Evolutionary conservation across 2,797 vertebrate genomes (phyloP), one percentile per base, ranked within the genome.

Genomic region (Tenualosa ilisha): DNA sequence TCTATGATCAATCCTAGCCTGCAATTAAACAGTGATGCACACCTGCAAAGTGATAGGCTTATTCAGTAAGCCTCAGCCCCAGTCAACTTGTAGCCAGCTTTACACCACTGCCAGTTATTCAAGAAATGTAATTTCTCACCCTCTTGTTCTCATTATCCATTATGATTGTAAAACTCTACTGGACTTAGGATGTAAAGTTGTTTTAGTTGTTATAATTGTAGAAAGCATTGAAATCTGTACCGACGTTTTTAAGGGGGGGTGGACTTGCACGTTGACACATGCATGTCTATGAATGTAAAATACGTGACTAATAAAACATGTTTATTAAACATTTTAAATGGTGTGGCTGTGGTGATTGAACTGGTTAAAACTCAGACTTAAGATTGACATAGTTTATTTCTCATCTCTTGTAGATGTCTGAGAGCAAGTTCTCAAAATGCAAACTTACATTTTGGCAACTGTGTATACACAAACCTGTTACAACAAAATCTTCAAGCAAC

Each of bases 401-500:
- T 40, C 26, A 13, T 75, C 12, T 12, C 63, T 20, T 43, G 3
- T 75, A 3, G 31, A 11, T 43, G 72, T 46, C 40, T 72, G 5
- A 72, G 13, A 0, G 54, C 54, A 20, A 20, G 54, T 56, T 56
- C 54, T 56, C 15, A 79, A 22, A 79, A 46, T 43, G 7, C 40
- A 79, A 79, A 79, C 72, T 43, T 79, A 46, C 17, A 46, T 79
- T 75, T 79, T 79, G 68, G 68, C 68, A 79, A 1, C 7, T 79
- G 72, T 46, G 72, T 46, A 31, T 31, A 79, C 72, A 7, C 3
- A 5, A 75, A 40, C 20, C 72, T 17, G 17, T 79, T 79, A 79
- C 37, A 43, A 46, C 26, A 4, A 79, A 79, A 22, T 75, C 40
- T 43, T 75, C 72, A 46, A 79, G 72, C 72, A 79, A 46, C 72